phyloP scores from a whole-genome alignment of 2,888 invertebrate genomes.

The Coelopa pilipes region DNA sequence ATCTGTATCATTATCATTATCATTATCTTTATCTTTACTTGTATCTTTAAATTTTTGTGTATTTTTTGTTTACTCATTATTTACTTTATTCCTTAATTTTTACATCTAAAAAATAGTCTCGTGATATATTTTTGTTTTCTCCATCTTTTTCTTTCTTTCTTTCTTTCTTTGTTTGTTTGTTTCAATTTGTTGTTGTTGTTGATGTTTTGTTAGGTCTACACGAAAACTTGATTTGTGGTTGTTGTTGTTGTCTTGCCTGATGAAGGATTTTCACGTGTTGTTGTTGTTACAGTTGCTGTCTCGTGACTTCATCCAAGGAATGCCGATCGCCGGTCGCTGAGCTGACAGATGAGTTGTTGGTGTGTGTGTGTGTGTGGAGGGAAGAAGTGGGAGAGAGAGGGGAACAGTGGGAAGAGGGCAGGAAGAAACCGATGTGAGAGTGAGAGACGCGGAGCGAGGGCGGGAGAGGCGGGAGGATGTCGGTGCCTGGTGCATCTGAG shows the following conservation, averaged over 20 bases:
- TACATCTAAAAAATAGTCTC: slow-evolving; percentile 29
- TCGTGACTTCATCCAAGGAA: no score
- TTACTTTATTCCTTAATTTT: slow-evolving; percentile 43
- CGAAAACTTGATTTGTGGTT: slow-evolving; percentile 1
- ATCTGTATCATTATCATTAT: not conserved
- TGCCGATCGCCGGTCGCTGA: no score
- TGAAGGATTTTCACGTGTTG: not conserved
- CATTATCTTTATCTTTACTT: slow-evolving; percentile 7
- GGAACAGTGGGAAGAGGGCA: no score
- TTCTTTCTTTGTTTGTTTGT: not conserved
- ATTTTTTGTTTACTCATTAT: slow-evolving; percentile 6
- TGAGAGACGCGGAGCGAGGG: no score
- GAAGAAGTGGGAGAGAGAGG: no score
- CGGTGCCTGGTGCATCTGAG: no score
- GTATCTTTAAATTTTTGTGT: not conserved
- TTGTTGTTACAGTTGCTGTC: not conserved
- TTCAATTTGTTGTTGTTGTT: not conserved
- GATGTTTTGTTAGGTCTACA: not conserved
- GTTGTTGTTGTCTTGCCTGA: not conserved
- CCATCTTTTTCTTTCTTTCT: not conserved
- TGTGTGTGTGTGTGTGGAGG: not conserved
- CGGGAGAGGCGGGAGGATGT: no score
- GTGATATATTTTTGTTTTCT: slow-evolving; percentile 5
- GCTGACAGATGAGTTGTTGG: no score
- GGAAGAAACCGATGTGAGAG: no score